Base-by-base conservation (phyloP, 2,888 invertebrate genomes). In the Acanthosepion lycidas region DNA sequence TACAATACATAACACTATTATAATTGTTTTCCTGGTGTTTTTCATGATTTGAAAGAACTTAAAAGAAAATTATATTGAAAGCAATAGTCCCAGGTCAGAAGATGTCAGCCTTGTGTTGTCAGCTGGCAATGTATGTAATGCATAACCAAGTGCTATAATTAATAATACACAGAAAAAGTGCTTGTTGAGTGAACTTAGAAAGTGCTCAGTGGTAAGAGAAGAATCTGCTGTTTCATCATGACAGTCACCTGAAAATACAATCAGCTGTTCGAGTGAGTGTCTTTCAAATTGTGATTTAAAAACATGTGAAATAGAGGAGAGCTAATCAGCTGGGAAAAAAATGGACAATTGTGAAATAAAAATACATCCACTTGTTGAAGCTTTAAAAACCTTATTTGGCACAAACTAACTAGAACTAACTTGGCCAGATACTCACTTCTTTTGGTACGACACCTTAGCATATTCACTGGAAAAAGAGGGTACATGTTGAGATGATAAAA, bases 371-470 rank as follows among this genome's bases (percentile, higher is more conserved):
- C 18, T 78, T n/a, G 78, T 78, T 15, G 78, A 78, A 78, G 78
- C 78, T 78, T n/a, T 78, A n/a, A 78, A 78, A 78, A 78, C 78
- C n/a, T 78, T n/a, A 78, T 78, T 78, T 78, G 15, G 78, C 59
- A 59, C 59, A 59, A 59, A 59, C 59, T 59, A 59, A 59, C 59
- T 20, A 20, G 23, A 20, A 59, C 78, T n/a, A 12, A n/a, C 78
- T 78, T 23, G 78, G 15, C n/a, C 78, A 9, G 51, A 93, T 93
- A 93, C 93, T 93, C 53, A 93, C 93, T 93, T 93, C 93, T 93
- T 93, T 48, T 93, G 93, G 53, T 93, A 93, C n/a, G 93, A 93
- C 93, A 93, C 51, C 53, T 93, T 93, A 93, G 93, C 93, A 93
- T 93, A 93, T 53, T 93, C 93, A 51, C 93, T 93, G 93, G 93